A percentile compares a stretch with the other conserved stretches of the same genome.
These are phyloP conservation scores for Coreius guichenoti DNA, from an alignment of 2,797 vertebrate genomes.

Conservation along the genomic window DNA sequence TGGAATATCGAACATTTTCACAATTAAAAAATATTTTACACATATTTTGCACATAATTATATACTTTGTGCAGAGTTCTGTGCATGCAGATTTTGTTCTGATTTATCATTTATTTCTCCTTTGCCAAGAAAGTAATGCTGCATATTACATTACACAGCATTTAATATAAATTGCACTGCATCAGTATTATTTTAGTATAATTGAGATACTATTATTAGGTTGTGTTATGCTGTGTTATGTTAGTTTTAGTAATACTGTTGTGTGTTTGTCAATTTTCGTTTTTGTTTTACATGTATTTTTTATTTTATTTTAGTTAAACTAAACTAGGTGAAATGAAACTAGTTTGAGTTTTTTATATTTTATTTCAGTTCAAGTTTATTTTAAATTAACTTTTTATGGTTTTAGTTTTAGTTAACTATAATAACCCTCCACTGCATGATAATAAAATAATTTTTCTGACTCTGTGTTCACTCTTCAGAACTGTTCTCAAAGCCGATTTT, in stretches of 20 bases:
- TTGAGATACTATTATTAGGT: no score
- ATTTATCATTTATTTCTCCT: background rate
- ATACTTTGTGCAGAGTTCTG: background rate
- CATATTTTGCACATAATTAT: background rate
- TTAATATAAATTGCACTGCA: no score
- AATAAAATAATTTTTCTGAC: constrained; percentile 12
- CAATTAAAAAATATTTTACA: background rate
- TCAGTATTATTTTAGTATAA: no score
- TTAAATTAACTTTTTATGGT: background rate
- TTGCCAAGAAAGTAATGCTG: background rate
- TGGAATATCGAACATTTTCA: background rate
- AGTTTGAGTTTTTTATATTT: no score
- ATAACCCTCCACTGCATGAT: background rate
- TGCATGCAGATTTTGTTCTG: background rate
- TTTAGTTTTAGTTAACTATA: background rate
- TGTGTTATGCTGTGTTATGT: no score
- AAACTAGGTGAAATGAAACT: no score
- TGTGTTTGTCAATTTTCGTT: no score
- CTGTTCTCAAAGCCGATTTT: constrained; percentile 74
- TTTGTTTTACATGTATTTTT: background rate
- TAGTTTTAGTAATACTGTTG: no score
- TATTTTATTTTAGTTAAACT: background rate
- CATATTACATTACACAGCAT: background rate
- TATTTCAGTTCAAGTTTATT: background rate
- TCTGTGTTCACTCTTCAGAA: constrained; percentile 64